Conservation (phyloP, 2,888 invertebrate species). For the Pollenia angustigena region DNA sequence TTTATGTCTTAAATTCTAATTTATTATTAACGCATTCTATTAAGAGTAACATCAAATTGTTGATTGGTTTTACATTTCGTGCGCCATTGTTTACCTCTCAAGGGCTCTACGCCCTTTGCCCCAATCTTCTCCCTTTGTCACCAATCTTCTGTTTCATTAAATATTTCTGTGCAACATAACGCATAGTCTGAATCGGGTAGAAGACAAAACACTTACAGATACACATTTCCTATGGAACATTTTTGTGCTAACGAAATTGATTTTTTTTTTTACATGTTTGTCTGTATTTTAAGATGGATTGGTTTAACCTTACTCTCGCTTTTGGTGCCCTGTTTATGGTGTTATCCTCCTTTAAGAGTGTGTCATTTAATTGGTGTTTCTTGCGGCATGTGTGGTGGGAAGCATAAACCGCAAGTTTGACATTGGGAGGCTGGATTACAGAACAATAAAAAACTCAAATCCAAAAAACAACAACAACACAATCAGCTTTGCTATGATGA, state of each 20-base stretch:
- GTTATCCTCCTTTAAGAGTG: conserved; percentile 94
- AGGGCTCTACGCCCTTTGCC: no score
- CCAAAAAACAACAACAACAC: conserved; percentile 50
- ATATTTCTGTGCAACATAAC: no score
- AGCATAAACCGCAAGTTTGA: conserved; percentile 87
- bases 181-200: background rate
- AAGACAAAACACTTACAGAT: background rate
- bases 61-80: no score
- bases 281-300: conserved; percentile 87
- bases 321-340: conserved; percentile 96
- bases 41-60: no score
- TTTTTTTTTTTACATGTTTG: background rate
- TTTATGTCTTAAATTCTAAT: no score
- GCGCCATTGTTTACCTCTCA: no score
- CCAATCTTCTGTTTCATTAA: no score
- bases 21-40: no score
- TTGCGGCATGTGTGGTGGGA: conserved; percentile 93
- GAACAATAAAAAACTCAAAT: conserved; percentile 69
- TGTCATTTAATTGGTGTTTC: conserved; percentile 92
- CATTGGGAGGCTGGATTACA: conserved; percentile 84
- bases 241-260: no score
- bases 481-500: conserved; percentile 62
- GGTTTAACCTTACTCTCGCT: conserved; percentile 93
- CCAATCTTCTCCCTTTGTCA: no score
- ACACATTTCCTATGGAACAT: no score